These are phyloP conservation scores for Spheniscus humboldti DNA, from an alignment of 2,797 vertebrate species.

Conservation along the genomic window DNA sequence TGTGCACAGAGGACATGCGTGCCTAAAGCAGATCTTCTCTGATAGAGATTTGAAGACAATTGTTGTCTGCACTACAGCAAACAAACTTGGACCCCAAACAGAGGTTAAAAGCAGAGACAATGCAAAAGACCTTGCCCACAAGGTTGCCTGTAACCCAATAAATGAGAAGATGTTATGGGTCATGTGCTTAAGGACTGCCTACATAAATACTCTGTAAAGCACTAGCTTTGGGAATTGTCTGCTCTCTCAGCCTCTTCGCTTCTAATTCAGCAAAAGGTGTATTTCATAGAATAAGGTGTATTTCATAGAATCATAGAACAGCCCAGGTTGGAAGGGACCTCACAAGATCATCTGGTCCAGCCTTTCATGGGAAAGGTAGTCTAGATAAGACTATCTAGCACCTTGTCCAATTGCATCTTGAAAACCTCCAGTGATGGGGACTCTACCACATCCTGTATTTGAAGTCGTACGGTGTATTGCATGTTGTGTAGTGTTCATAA, in stretches of 20 bases:
- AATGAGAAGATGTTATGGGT: fast-evolving
- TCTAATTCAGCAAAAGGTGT: not conserved
- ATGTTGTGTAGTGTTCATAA: fast-evolving
- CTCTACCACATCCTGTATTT: fast-evolving
- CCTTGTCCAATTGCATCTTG: not conserved
- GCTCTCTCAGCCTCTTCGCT: not conserved
- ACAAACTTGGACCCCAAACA: not conserved
- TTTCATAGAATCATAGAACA: not conserved
- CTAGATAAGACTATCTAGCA: too few species aligned
- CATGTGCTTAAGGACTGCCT: not conserved
- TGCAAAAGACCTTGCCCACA: not conserved
- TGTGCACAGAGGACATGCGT: fast-evolving
- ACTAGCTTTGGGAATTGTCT: not conserved
- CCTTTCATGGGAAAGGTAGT: fast-evolving
- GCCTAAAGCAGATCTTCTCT: not conserved
- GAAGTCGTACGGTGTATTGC: not conserved
- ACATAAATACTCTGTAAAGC: not conserved
- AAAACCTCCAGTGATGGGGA: not conserved
- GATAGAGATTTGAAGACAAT: fast-evolving
- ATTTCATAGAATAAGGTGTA: not conserved
- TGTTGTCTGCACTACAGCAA: not conserved
- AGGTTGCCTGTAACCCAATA: not conserved
- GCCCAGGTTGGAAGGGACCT: not conserved
- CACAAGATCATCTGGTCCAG: not conserved
- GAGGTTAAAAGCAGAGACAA: not conserved